Base-by-base conservation (phyloP, 2,888 invertebrate species). In the Trypoxylon attenuatum region DNA sequence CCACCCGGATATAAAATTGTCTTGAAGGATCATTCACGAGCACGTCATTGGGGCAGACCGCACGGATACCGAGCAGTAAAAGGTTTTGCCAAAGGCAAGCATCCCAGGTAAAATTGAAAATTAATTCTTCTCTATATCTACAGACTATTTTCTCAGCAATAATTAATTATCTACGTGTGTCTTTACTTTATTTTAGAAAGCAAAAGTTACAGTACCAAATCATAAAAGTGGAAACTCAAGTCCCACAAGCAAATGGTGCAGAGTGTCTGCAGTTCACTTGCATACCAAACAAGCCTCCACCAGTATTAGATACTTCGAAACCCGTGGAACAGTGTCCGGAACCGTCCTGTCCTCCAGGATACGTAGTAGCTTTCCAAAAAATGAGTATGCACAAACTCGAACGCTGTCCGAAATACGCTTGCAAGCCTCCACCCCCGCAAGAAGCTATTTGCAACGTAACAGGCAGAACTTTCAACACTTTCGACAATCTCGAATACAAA, bases 401-500 rank as follows among this genome's bases (percentile, higher is more conserved):
- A 2, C 57, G 70, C 19, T 84, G 84, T 54, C 82, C 79, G 42
- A 91, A 91, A 66, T 93, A 92, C 82, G 88, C 89, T 0, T 94
- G 94, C 78, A 89, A 90, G 42, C 91, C 92, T 1, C 90, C 91
- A 0, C 89, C 90, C 0, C 90, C 91, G 33, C 90, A 90, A 0
- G 92, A 92, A 59, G 91, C 90, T 25, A 89, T 90, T 10, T 94
- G 94, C 82, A 91, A 91, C 78, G 88, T 95, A n/a, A 93, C 92
- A 0, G 94, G 94, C 0, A 90, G 92, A 53, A 92, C 92, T 0
- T 92, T 96, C 82, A 92, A 90, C 70, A 95, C 95, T 0, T 96
- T 96, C 79, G 96, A 96, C 83, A 91, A 92, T 13, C 89, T 91
- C 0, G 92, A 94, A 79, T 95, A 92, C 83, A 94, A 94, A 76